These are phyloP conservation scores for Julus scanicus DNA, from an alignment of 2,888 invertebrate species.

Conservation along the genomic window DNA sequence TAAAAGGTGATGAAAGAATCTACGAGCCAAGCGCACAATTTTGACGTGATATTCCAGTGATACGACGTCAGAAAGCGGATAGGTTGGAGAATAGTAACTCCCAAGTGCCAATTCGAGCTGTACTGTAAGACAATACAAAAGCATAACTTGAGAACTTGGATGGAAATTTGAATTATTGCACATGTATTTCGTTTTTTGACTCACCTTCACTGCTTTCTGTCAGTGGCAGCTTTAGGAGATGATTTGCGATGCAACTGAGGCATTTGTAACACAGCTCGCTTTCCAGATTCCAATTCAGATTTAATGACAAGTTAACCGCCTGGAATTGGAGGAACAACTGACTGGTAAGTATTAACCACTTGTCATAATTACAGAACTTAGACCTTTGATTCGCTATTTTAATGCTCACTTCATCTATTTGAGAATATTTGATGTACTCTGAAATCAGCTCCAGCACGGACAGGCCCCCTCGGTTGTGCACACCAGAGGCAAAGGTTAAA, in stretches of 20 bases:
- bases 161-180: neutral
- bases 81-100: conserved; percentile 79
- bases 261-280: conserved; percentile 80
- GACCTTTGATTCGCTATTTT: neutral
- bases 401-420: conserved; percentile 71
- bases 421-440: conserved; percentile 74
- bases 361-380: neutral
- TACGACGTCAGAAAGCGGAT: conserved; percentile 75
- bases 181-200: conserved; percentile 44
- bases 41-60: conserved; percentile 79
- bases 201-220: conserved; percentile 73
- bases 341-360: neutral
- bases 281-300: conserved; percentile 83
- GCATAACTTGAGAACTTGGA: too few species aligned
- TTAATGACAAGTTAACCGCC: conserved; percentile 75
- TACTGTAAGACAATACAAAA: conserved; percentile 64
- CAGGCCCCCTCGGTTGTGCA: conserved; percentile 67
- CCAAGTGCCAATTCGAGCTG: conserved; percentile 82
- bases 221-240: conserved; percentile 72
- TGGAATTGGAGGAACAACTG: conserved; percentile 56
- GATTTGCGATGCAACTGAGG: conserved; percentile 78
- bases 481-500: conserved; percentile 64
- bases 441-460: conserved; percentile 73
- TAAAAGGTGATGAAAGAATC: conserved; percentile 87
- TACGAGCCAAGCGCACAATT: conserved; percentile 82